Evolutionary conservation across 2,888 invertebrate species (phyloP), one percentile per base, ranked within the genome.

Genomic region (Pedicia rivosa): DNA sequence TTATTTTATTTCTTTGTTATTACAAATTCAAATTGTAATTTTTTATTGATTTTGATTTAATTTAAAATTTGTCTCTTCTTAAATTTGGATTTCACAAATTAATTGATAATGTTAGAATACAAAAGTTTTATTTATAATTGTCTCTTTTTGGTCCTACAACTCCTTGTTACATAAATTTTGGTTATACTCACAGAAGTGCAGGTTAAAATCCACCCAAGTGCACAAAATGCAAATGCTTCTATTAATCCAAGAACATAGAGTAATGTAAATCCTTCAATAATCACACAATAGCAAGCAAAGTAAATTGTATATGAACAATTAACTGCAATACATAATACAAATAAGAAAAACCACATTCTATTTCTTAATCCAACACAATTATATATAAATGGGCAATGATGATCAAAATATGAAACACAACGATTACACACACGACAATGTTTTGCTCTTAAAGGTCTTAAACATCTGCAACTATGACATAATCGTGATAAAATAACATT

Each of bases 341-440:
- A 90, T 38, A 86, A 61, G 56, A 87, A 83, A 65, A 91, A 91
- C 88, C 90, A 91, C 68, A 86, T 83, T 51, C 91, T 74, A 62
- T 92, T 92, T 41, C 80, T 73, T 26, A 90, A 66, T 2, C 92
- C 92, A 13, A 92, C 87, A 57, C 92, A 92, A 57, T 92, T 92
- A 62, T 90, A 87, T 48, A 92, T 88, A 55, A 91, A 92, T 0
- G 91, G 91, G 55, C 92, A 92, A 56, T 92, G 91, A 60, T 92
- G 91, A 56, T 92, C 91, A 53, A 91, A 90, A 56, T 88, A 86
- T 2, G 77, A 75, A 3, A 87, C 82, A 53, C 86, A 86, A 39
- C 86, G 73, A 55, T 90, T 88, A 63, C 91, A 92, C 37, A 88
- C 78, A 34, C 88, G 73, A 50, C 92, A 92, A 57, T 92, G 91